Conservation (phyloP, 2,797 vertebrate genomes). For the Tympanoctomys barrerae region DNA sequence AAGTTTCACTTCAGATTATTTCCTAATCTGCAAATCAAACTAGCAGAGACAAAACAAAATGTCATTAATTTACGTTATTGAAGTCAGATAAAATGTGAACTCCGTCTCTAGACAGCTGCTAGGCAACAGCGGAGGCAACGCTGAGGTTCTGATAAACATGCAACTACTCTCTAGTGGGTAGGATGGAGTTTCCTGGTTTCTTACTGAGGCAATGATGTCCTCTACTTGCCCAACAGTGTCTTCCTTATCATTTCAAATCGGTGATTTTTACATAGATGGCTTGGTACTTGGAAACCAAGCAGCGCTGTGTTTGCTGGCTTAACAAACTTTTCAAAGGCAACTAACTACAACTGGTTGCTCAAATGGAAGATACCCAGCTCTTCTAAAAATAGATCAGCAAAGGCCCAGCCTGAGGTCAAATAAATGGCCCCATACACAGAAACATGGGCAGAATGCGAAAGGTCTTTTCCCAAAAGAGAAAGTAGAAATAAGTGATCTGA, state of each 20-base stretch:
- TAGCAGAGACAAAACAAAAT: neutral
- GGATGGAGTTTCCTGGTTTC: slow-evolving; percentile 41
- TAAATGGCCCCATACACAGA: slow-evolving; percentile 47
- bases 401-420: slow-evolving; percentile 63
- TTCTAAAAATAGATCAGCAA: slow-evolving; percentile 64
- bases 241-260: slow-evolving; percentile 18
- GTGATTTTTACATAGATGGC: slow-evolving; percentile 14
- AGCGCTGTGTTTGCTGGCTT: slow-evolving; percentile 12
- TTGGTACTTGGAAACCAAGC: slow-evolving; percentile 41
- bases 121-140: neutral
- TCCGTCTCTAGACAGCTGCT: slow-evolving; percentile 35
- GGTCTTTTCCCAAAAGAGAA: slow-evolving; percentile 24
- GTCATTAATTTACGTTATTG: slow-evolving; percentile 42
- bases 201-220: neutral
- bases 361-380: slow-evolving; percentile 55
- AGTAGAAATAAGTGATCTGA: slow-evolving; percentile 20
- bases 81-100: slow-evolving; percentile 39
- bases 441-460: slow-evolving; percentile 12
- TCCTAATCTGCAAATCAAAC: slow-evolving; percentile 33
- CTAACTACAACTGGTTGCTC: slow-evolving; percentile 66
- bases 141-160: slow-evolving; percentile 47
- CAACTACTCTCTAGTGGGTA: slow-evolving; percentile 29
- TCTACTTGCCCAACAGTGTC: neutral
- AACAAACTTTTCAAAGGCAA: slow-evolving; percentile 67
- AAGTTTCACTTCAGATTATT: slow-evolving; percentile 5